phyloP scores from a whole-genome alignment of 2,888 invertebrate genomes.

The Philopedon plagiatum region DNA sequence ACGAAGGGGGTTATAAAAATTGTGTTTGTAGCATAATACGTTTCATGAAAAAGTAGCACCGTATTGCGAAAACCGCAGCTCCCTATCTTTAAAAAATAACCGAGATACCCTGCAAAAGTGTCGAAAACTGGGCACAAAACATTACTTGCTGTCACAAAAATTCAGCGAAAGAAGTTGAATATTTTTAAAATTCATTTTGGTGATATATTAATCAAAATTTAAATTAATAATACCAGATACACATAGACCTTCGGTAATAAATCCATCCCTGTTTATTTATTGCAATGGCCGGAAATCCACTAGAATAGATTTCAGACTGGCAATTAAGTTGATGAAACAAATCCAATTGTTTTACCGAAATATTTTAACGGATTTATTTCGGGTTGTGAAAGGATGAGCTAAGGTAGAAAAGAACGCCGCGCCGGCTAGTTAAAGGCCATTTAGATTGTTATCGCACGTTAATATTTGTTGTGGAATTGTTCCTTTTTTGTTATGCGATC shows the following conservation, averaged over 20 bases:
- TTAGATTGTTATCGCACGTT: constrained; percentile 37
- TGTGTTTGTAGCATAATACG: no score
- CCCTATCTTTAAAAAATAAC: no score
- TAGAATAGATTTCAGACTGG: constrained; percentile 45
- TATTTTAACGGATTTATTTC: constrained; percentile 43
- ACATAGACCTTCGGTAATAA: constrained; percentile 29
- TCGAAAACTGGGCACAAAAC: no score
- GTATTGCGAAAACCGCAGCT: no score
- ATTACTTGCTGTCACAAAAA: no score
- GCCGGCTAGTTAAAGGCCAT: constrained; percentile 39
- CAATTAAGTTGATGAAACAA: constrained; percentile 46
- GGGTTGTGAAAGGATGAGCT: constrained; percentile 21
- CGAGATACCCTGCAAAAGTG: no score
- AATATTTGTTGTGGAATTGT: constrained; percentile 35
- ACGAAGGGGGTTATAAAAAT: no score
- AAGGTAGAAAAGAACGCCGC: constrained; percentile 31
- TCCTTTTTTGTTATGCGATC: constrained; percentile 23
- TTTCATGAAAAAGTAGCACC: no score
- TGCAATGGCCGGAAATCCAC: constrained; percentile 43
- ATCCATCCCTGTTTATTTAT: constrained; percentile 41
- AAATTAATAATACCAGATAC: no score
- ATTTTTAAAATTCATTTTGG: no score
- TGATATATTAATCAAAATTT: no score
- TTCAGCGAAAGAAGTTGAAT: no score
- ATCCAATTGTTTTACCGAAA: constrained; percentile 49